Base-by-base conservation (phyloP, 2,888 invertebrate species). In the Melieria crassipennis region DNA sequence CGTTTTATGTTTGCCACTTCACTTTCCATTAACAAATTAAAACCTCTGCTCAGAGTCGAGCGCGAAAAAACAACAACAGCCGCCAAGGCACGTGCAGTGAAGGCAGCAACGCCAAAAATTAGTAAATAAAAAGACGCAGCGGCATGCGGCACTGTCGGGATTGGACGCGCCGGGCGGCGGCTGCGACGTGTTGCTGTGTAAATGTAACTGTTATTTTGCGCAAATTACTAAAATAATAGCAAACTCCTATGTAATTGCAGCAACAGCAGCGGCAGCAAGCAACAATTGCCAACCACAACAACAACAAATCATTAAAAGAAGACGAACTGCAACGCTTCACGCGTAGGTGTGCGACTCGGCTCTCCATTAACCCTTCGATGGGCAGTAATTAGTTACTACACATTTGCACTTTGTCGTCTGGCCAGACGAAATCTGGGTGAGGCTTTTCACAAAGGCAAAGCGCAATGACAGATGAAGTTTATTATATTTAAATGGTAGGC, bases 21-120 rank as follows among this genome's bases (percentile, higher is more conserved):
- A 62, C 66, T 66, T 71, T 71, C 66, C 67, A 71, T 71, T 71
- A 71, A 71, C 67, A 71, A 71, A 71, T 71, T 71, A 67, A 67
- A 71, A 62, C 52, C 43, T 43, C 30, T 62, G 62, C 65, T 52
- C 60, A 60, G 45, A 66, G 56, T 47, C 60, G 58, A 64, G 61
- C 62, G 16, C 58, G 65, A 70, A 70, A 57, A 61, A 55, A 66
- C 60, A 67, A 45, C 45, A 52, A 46, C 48, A 55, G 43, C 42
- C 30, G 30, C 30, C 30, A 30, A 30, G 4, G 43, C 47, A 46
- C 50, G 10, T 50, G 9, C 50, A 9, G 2, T 9, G 10, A 9
- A 10, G 50, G 30, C 30, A 30, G 30, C 30, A 30, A 30, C 30
- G 30, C 42, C 60, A 13, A 47, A 47, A n/a, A 52, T 60, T 4